Conservation (phyloP, 2,113 vertebrate species). For the Hippopotamus amphibius region DNA sequence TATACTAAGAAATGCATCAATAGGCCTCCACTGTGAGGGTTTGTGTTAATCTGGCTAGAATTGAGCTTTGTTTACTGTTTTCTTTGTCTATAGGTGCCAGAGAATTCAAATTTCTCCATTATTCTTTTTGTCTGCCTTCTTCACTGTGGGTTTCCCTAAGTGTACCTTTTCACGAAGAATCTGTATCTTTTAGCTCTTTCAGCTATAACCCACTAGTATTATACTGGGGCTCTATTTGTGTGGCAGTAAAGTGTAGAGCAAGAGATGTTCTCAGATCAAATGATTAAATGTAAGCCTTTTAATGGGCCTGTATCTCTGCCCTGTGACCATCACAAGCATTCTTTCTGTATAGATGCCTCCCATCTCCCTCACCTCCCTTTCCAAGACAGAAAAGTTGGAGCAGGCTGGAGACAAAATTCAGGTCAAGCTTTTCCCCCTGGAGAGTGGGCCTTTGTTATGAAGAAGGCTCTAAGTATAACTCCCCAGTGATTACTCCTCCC, state of each 20-base stretch:
- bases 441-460: neutral
- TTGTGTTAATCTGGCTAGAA: neutral
- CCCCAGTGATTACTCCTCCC: neutral
- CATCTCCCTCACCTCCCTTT: neutral
- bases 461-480: neutral
- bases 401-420: neutral
- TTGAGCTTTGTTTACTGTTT: neutral
- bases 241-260: fast-evolving
- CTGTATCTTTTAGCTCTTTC: neutral
- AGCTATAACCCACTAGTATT: neutral
- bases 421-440: no score
- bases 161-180: neutral
- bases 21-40: neutral
- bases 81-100: neutral
- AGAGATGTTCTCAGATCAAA: neutral
- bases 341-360: neutral
- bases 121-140: neutral
- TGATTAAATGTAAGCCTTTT: neutral
- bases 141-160: neutral
- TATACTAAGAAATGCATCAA: neutral
- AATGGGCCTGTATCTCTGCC: neutral
- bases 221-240: neutral
- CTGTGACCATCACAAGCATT: neutral
- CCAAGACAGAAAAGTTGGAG: neutral
- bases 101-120: neutral